Evolutionary conservation across 2,888 invertebrate species (phyloP).

Genomic region (Drosophila tanythrix): DNA sequence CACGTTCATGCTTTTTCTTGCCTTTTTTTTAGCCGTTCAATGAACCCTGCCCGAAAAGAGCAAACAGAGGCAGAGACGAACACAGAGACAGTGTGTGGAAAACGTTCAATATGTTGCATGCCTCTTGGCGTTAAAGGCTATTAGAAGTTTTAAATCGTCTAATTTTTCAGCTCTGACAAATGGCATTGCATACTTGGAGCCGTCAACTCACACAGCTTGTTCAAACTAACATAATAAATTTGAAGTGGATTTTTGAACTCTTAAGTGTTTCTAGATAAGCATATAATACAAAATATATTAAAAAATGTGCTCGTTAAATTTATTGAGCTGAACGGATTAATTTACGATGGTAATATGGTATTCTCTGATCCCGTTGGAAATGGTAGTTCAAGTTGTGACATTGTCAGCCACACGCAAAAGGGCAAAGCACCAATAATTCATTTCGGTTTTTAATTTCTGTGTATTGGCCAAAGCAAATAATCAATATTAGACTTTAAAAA

Average conservation of each 20-base stretch:
- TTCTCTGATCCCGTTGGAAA: neutral
- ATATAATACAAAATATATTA: neutral
- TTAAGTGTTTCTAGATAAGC: neutral
- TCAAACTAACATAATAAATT: conserved; percentile 36
- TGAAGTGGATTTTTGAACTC: conserved; percentile 40
- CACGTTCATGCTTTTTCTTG: neutral
- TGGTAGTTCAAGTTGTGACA: too few relatives aligned
- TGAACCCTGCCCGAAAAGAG: conserved; percentile 17
- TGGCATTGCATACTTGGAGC: conserved; percentile 9
- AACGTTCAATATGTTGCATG: conserved; percentile 30
- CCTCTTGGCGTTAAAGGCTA: conserved; percentile 13
- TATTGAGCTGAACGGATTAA: neutral
- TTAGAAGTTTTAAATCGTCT: conserved; percentile 19
- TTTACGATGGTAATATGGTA: neutral
- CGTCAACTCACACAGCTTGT: conserved; percentile 4
- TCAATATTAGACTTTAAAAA: neutral
- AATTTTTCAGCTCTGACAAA: conserved; percentile 9
- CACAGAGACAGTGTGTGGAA: conserved; percentile 3
- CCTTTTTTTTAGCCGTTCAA: neutral
- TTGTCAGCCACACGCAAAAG: too few relatives aligned
- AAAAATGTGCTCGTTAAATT: neutral
- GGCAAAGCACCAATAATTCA: too few relatives aligned
- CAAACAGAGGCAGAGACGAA: conserved; percentile 2
- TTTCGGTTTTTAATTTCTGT: too few relatives aligned
- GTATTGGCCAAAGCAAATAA: neutral